phyloP scores from a whole-genome alignment of 2,113 vertebrate genomes.

The Cochlearius cochlearius region DNA sequence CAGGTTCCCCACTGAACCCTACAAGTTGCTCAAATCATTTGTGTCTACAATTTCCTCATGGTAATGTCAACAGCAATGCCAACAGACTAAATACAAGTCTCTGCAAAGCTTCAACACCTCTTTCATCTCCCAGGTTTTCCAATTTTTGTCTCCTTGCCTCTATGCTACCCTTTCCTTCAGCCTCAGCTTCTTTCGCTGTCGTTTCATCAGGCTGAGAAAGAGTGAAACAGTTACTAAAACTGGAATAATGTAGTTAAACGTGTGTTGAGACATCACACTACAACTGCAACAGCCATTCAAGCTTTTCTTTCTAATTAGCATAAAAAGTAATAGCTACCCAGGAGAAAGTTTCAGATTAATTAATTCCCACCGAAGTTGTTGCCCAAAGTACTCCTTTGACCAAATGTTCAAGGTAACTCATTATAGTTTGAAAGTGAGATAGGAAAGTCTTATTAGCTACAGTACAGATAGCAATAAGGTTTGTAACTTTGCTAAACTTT shows the following conservation, averaged over 20 bases:
- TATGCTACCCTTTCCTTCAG: background rate
- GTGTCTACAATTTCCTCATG: background rate
- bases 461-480: background rate
- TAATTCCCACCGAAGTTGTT: background rate
- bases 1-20: background rate
- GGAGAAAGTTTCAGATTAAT: conserved; percentile 3
- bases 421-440: background rate
- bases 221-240: background rate
- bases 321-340: background rate
- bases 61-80: background rate
- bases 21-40: background rate
- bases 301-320: background rate
- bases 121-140: background rate
- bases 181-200: background rate
- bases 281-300: background rate
- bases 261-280: background rate
- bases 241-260: background rate
- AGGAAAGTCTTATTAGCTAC: background rate
- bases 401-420: background rate
- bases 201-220: background rate
- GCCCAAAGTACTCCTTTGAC: background rate
- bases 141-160: background rate
- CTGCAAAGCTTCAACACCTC: background rate
- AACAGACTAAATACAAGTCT: background rate
- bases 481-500: background rate